Base-by-base conservation (phyloP, 2,888 invertebrate genomes). In the Drosophila phalerata region DNA sequence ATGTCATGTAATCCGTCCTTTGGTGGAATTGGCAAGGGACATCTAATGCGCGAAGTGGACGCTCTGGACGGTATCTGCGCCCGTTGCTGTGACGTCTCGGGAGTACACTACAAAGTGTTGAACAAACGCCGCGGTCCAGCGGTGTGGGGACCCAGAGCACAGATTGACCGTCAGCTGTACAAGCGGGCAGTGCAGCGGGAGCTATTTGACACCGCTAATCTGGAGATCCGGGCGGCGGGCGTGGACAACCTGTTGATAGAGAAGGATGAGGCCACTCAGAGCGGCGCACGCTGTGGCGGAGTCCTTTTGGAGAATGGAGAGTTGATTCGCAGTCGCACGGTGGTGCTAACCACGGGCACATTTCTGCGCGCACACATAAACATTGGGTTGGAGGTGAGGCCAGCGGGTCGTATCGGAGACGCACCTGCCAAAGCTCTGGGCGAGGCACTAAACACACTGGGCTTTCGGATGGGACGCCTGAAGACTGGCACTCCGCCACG, bases 1-100 rank as follows among this genome's bases (percentile, higher is more conserved):
- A 98, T 98, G 98, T 97, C 97, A 0, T 98, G 98, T 89, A 98
- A 98, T 93, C 98, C 98, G 19, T 96, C 97, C 0, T 98, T 98
- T 93, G 98, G 98, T 28, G 98, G 98, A 8, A 97, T 98, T 79
- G 98, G 97, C 0, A 98, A 98, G 92, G 97, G 97, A 0, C 97
- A 98, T 91, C 93, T 97, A 55, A 96, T 97, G 94, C 94, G 95
- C 79, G 98, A 98, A 93, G 93, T 98, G 9, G 98, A 98, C 92
- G 97, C 98, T 3, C 92, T 98, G 40, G 98, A 97, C 93, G 98
- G 98, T 2, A 91, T 98, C 6, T 97, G 97, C 93, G 95, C 94
- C 8, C 93, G 95, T 75, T 95, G 97, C 61, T 97, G 97, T 92
- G 97, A 97, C 93, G 87, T 94, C 47, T 96, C 97, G 5, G 97